A percentile compares a stretch with the other conserved stretches of the same genome.
phyloP scores from a whole-genome alignment of 2,888 invertebrate species.

The Cenopis cana region DNA sequence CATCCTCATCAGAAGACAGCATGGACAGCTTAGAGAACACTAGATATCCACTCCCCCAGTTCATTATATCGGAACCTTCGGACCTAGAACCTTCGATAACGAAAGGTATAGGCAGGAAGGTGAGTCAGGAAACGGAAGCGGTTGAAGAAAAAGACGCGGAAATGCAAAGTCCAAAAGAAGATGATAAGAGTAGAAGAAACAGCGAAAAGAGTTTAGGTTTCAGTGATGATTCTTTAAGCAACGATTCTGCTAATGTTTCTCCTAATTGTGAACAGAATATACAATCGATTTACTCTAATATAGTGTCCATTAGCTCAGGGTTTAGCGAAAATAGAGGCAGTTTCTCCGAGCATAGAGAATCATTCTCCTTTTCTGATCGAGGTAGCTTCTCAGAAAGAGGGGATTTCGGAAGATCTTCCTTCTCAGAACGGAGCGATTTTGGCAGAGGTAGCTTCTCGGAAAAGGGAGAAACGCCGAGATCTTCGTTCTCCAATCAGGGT shows the following conservation, averaged over 20 bases:
- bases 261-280: conserved; percentile 83
- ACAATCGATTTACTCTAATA: conserved; percentile 80
- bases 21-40: conserved; percentile 88
- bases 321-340: conserved; percentile 85
- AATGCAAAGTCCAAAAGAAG: conserved; percentile 74
- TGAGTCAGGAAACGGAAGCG: conserved; percentile 87
- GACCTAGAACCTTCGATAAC: conserved; percentile 91
- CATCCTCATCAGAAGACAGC: conserved; percentile 90
- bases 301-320: conserved; percentile 85
- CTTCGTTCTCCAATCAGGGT: conserved; percentile 79
- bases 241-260: conserved; percentile 85
- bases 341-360: conserved; percentile 79
- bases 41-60: conserved; percentile 83
- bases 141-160: conserved; percentile 63
- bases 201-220: conserved; percentile 89
- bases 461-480: conserved; percentile 76
- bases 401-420: conserved; percentile 73
- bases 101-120: conserved; percentile 89
- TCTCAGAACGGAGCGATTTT: conserved; percentile 85
- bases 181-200: conserved; percentile 85
- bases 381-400: conserved; percentile 80
- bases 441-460: conserved; percentile 78
- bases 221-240: conserved; percentile 90
- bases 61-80: conserved; percentile 90
- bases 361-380: conserved; percentile 79